Percentiles rank a stretch among this genome's conserved stretches.
phyloP scores from a whole-genome alignment of 2,797 vertebrate genomes.

The Micrastur ruficollis region DNA sequence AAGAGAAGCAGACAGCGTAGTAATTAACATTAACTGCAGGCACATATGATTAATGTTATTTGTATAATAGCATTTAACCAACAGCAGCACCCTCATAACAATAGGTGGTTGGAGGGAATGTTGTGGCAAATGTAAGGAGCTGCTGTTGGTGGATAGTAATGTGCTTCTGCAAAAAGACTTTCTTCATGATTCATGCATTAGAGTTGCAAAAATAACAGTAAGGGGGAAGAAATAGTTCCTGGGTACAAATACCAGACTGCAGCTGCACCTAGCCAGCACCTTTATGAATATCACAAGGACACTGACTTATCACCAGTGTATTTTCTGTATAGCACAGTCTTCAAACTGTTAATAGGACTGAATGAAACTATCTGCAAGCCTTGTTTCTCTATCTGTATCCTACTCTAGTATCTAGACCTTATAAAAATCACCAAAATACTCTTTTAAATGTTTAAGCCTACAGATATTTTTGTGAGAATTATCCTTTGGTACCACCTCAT shows the following conservation, averaged over 20 bases:
- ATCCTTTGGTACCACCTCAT: background rate
- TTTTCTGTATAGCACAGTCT: background rate
- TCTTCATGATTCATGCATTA: background rate
- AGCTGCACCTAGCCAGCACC: background rate
- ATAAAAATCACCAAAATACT: background rate
- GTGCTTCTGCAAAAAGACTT: background rate
- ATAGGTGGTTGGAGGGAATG: slow-evolving; percentile 18
- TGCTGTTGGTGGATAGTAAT: background rate
- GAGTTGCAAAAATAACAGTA: slow-evolving; percentile 12
- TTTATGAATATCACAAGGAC: slow-evolving; percentile 5
- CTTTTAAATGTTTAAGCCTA: background rate
- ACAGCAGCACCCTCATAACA: slow-evolving; percentile 11
- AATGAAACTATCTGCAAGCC: background rate
- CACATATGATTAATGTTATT: slow-evolving; percentile 39
- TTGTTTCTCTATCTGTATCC: background rate
- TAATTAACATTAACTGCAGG: slow-evolving; percentile 29
- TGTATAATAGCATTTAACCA: slow-evolving; percentile 44
- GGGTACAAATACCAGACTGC: background rate
- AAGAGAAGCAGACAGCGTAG: background rate
- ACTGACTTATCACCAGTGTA: background rate
- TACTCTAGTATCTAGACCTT: background rate
- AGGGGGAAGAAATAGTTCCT: background rate
- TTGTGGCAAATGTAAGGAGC: background rate
- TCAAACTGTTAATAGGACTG: background rate
- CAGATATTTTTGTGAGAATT: background rate